These are phyloP conservation scores for Myiagra hebetior DNA, from an alignment of 2,113 vertebrate species.

Conservation along the genomic window DNA sequence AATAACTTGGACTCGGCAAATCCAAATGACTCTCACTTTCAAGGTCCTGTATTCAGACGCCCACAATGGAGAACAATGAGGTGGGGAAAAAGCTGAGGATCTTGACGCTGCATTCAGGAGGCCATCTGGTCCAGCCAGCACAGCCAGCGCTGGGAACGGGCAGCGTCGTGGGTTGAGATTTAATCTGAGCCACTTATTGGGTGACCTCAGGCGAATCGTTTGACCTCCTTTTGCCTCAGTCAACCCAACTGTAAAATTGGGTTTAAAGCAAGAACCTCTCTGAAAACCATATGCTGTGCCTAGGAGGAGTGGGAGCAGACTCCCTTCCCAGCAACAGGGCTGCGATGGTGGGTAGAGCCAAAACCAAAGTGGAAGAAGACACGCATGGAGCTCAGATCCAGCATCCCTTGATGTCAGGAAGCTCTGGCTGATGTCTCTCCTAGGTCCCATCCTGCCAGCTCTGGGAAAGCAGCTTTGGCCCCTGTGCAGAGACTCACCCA, in stretches of 20 bases:
- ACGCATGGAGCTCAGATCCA: background rate
- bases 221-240: slow-evolving; percentile 62
- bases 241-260: slow-evolving; percentile 64
- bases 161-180: slow-evolving; percentile 56
- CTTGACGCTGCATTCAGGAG: slow-evolving; percentile 71
- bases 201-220: slow-evolving; percentile 57
- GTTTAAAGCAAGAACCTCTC: slow-evolving; percentile 59
- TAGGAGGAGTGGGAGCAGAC: background rate
- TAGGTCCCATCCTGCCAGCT: background rate
- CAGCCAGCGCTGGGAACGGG: slow-evolving; percentile 77
- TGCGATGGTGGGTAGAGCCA: background rate
- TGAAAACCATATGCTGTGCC: slow-evolving; percentile 59
- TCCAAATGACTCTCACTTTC: slow-evolving; percentile 73
- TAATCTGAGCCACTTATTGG: slow-evolving; percentile 67
- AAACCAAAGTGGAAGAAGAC: background rate
- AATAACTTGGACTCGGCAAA: slow-evolving; percentile 17
- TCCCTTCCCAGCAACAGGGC: slow-evolving; percentile 7
- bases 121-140: slow-evolving; percentile 75
- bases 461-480: background rate
- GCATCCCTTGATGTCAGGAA: background rate
- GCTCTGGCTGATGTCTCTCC: background rate
- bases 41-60: slow-evolving; percentile 69
- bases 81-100: slow-evolving; percentile 68
- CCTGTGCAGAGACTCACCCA: rapidly evolving
- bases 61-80: slow-evolving; percentile 72